Conservation (phyloP, 2,797 vertebrate genomes). For the Harpagifer antarcticus region DNA sequence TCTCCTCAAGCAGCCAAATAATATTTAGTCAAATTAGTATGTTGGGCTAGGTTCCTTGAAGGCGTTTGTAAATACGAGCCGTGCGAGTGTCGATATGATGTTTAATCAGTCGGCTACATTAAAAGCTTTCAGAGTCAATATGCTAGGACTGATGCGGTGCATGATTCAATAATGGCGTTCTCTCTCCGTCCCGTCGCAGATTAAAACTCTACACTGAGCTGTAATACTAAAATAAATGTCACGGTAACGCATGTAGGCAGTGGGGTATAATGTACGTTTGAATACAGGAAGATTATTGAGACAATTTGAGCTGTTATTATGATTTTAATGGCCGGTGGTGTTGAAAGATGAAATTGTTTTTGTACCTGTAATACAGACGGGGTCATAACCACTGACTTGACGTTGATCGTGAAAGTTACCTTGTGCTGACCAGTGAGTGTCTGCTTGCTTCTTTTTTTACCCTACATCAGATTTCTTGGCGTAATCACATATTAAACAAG, state of each 20-base stretch:
- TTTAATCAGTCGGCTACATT: constrained; percentile 53
- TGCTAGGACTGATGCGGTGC: constrained; percentile 38
- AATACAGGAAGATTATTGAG: constrained; percentile 41
- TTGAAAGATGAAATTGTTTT: constrained; percentile 6
- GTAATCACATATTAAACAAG: constrained; percentile 8
- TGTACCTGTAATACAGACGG: constrained; percentile 23
- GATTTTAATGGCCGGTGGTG: constrained; percentile 4
- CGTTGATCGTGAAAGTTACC: constrained; percentile 30
- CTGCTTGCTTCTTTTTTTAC: constrained; percentile 25
- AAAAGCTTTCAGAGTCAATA: constrained; percentile 43
- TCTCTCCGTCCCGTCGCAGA: constrained; percentile 39
- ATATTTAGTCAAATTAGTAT: constrained; percentile 9
- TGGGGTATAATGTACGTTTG: constrained; percentile 25
- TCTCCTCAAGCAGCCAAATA: constrained; percentile 13
- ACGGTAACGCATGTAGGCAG: constrained; percentile 51
- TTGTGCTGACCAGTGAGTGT: constrained; percentile 19
- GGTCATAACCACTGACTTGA: constrained; percentile 47
- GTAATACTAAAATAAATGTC: constrained; percentile 22
- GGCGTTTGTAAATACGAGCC: constrained; percentile 67
- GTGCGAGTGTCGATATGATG: constrained; percentile 45
- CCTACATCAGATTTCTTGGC: constrained; percentile 5
- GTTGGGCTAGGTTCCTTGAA: constrained; percentile 23
- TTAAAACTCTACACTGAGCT: constrained; percentile 45
- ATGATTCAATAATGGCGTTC: constrained; percentile 60
- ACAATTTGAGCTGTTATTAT: constrained; percentile 20